phyloP scores from a whole-genome alignment of 2,797 vertebrate species.

The Taeniopygia guttata region DNA sequence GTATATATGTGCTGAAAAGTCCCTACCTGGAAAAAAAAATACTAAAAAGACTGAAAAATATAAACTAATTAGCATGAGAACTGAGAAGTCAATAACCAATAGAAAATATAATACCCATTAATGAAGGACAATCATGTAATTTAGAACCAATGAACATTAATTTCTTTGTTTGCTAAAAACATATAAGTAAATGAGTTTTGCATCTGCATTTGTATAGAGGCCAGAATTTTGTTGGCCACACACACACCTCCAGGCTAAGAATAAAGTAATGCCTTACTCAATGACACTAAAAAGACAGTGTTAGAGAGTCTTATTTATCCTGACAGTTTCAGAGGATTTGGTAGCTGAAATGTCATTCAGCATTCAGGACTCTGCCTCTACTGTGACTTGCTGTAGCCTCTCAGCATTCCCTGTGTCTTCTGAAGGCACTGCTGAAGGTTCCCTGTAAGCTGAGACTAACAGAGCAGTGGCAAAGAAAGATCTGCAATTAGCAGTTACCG shows the following conservation, averaged over 20 bases:
- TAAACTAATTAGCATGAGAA: neutral
- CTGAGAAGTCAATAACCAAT: neutral
- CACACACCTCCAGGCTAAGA: accelerated
- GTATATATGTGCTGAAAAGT: neutral
- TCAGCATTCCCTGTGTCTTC: neutral
- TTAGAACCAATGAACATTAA: neutral
- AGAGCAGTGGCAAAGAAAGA: neutral
- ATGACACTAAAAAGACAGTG: neutral
- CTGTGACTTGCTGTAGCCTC: accelerated
- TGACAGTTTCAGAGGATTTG: neutral
- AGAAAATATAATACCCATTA: neutral
- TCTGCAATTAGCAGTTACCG: neutral
- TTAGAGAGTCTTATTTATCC: neutral
- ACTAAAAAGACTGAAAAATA: neutral
- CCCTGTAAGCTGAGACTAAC: neutral
- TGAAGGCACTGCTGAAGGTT: neutral
- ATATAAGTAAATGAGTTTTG: neutral
- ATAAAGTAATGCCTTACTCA: neutral
- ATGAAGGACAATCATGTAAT: neutral
- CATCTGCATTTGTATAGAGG: neutral
- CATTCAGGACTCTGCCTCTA: neutral
- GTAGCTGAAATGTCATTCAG: neutral
- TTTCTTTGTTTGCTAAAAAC: neutral
- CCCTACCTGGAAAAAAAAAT: neutral
- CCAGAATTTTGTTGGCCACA: neutral